A percentile compares a stretch with the other conserved stretches of the same genome.
These are phyloP conservation scores for Mythimna impura DNA, from an alignment of 2,888 invertebrate species.

Conservation along the genomic window DNA sequence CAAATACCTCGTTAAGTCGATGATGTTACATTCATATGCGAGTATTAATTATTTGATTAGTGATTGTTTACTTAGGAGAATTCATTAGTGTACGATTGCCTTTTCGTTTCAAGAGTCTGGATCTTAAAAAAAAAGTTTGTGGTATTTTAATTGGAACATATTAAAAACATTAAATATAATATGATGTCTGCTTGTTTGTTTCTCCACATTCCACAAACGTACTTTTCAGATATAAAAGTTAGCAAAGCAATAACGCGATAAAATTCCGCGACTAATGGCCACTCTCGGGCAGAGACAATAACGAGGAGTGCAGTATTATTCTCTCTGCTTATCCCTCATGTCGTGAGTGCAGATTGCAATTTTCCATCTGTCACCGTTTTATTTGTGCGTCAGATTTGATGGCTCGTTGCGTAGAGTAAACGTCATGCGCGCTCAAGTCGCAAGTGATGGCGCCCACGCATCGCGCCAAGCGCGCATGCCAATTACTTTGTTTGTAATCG, in stretches of 20 bases:
- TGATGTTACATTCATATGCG: conserved; percentile 26
- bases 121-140: conserved; percentile 4
- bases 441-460: conserved; percentile 70
- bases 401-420: conserved; percentile 72
- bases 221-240: conserved; percentile 53
- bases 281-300: conserved; percentile 53
- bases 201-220: conserved; percentile 50
- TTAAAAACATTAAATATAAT: conserved; percentile 29
- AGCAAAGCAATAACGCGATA: conserved; percentile 55
- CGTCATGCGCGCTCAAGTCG: conserved; percentile 58
- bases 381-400: conserved; percentile 77
- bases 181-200: conserved; percentile 44
- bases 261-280: conserved; percentile 60
- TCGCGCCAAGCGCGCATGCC: conserved; percentile 29
- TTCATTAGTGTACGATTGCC: conserved; percentile 34
- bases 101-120: conserved; percentile 11
- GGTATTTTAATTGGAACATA: conserved; percentile 36
- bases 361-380: conserved; percentile 72
- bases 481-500: conserved; percentile 53
- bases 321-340: conserved; percentile 62
- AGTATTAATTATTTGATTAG: conserved; percentile 50
- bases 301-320: conserved; percentile 56
- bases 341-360: conserved; percentile 69
- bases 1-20: conserved; percentile 46
- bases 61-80: conserved; percentile 29